These are phyloP conservation scores for Diploscapter pachys DNA, from an alignment of 1,140 invertebrate species.

Conservation along the genomic window DNA sequence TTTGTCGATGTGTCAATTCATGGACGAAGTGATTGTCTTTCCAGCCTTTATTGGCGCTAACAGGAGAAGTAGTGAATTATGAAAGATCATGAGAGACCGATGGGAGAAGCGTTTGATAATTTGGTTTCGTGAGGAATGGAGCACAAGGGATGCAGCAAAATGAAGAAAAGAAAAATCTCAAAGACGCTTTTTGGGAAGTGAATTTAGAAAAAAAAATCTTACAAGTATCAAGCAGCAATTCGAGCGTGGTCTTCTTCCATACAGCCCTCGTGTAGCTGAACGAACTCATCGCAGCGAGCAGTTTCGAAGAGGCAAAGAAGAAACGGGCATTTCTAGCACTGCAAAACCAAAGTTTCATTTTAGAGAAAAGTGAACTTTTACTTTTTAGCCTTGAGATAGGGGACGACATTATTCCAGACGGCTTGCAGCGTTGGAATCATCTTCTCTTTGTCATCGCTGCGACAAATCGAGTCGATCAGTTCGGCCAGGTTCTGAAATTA, in stretches of 20 bases:
- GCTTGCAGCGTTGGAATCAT: slow-evolving; percentile 76
- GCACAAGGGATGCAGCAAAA: no score
- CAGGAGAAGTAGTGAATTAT: no score
- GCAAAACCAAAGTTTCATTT: slow-evolving; percentile 37
- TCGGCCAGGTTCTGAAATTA: slow-evolving; percentile 73
- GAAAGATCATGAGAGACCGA: no score
- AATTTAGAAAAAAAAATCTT: not conserved
- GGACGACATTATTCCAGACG: slow-evolving; percentile 82
- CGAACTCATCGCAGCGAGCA: slow-evolving; percentile 77
- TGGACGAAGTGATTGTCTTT: no score
- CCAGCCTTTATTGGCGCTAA: no score
- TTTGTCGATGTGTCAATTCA: no score
- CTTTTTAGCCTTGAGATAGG: slow-evolving; percentile 83
- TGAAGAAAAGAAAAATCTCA: no score
- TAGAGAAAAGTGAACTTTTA: slow-evolving; percentile 55
- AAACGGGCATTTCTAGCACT: slow-evolving; percentile 76
- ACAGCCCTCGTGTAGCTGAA: slow-evolving; percentile 87
- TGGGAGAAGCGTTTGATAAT: no score
- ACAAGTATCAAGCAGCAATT: slow-evolving; percentile 73
- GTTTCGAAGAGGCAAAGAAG: slow-evolving; percentile 79
- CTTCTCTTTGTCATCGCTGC: slow-evolving; percentile 87
- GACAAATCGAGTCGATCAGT: slow-evolving; percentile 83
- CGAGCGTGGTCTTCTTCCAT: slow-evolving; percentile 85
- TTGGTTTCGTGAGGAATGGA: no score
- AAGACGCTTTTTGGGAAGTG: no score